Conservation (phyloP, 2,797 vertebrate species). For the Acanthurus tractus region DNA sequence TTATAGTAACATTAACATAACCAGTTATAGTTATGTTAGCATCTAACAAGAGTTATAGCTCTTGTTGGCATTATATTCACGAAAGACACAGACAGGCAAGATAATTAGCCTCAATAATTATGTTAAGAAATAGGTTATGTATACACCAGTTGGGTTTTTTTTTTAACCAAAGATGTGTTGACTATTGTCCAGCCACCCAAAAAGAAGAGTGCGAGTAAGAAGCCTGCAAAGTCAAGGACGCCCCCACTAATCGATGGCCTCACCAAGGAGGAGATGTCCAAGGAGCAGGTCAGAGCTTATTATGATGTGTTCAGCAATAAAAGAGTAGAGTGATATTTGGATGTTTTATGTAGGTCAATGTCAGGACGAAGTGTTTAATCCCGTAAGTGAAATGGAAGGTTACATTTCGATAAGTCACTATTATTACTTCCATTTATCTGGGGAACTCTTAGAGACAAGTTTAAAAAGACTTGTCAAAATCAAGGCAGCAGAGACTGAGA, state of each 20-base stretch:
- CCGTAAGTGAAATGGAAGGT: background rate
- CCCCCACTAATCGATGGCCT: constrained; percentile 73
- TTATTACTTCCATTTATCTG: background rate
- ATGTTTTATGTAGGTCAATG: background rate
- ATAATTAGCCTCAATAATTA: background rate
- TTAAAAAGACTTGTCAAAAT: background rate
- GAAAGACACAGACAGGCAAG: background rate
- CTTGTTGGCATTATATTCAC: background rate
- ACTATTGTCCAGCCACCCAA: constrained; percentile 69
- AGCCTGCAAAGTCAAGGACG: constrained; percentile 51
- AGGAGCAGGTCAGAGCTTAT: constrained; percentile 71
- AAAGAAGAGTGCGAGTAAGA: constrained; percentile 60
- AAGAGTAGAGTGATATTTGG: background rate
- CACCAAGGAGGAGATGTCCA: constrained; percentile 74
- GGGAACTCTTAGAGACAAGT: background rate
- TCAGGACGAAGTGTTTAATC: too few species aligned
- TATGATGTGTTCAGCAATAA: background rate
- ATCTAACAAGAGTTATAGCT: too few species aligned
- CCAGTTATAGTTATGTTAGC: too few species aligned
- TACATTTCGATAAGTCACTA: background rate
- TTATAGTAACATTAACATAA: too few species aligned
- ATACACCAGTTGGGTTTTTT: too few species aligned
- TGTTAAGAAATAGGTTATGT: background rate
- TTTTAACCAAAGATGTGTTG: background rate
- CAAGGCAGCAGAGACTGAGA: background rate